These are phyloP conservation scores for Drosophila merina DNA, from an alignment of 2,888 invertebrate species.

Conservation along the genomic window DNA sequence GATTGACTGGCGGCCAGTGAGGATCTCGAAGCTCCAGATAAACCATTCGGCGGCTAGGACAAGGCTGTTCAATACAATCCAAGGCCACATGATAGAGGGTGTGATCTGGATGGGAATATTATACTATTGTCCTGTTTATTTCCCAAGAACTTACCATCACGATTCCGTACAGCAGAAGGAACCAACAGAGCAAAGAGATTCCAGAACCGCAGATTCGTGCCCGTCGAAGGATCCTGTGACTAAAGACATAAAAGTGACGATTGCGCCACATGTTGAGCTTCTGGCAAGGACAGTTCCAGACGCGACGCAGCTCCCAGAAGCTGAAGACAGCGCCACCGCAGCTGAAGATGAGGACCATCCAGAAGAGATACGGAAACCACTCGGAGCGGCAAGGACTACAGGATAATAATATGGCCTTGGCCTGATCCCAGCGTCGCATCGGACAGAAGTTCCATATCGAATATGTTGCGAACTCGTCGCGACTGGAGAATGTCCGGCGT, in stretches of 20 bases:
- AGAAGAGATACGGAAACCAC: slow-evolving; percentile 44
- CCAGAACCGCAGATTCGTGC: slow-evolving; percentile 32
- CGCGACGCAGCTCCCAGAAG: slow-evolving; percentile 7
- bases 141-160: background rate
- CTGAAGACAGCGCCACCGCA: slow-evolving; percentile 20
- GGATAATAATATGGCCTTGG: background rate
- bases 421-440: background rate
- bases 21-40: slow-evolving; percentile 24
- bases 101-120: slow-evolving; percentile 18
- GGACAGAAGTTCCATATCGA: slow-evolving; percentile 39
- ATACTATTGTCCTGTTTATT: background rate
- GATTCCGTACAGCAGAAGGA: slow-evolving; percentile 40
- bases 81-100: slow-evolving; percentile 44
- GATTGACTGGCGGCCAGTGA: background rate
- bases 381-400: slow-evolving; percentile 16
- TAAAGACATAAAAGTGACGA: slow-evolving; percentile 26
- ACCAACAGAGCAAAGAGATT: slow-evolving; percentile 33
- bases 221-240: background rate
- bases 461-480: background rate
- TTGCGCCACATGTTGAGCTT: slow-evolving; percentile 30
- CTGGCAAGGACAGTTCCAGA: background rate
- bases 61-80: slow-evolving; percentile 33
- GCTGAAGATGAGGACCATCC: slow-evolving; percentile 33
- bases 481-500: background rate
- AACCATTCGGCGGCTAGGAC: slow-evolving; percentile 28